Evolutionary conservation across 2,113 vertebrate genomes (phyloP), one percentile per base, ranked within the genome.

Genomic region (Labeo catla): DNA sequence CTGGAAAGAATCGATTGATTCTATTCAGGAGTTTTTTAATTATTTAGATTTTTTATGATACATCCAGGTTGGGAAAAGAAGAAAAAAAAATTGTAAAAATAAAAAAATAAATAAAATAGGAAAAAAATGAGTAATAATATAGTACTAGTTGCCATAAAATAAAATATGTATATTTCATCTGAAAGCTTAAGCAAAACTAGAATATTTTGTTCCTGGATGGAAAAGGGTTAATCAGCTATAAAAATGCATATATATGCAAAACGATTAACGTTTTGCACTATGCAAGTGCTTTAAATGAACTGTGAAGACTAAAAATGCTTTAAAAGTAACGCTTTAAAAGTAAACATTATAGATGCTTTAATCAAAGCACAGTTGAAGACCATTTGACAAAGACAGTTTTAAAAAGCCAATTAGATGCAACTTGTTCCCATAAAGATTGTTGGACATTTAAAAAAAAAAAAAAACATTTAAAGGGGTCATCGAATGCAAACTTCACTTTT

Each of bases 1-100:
- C 78, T 83, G 57, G 61, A 78, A 87, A 68, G 5, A 9, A 87
- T 87, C 15, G 39, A 76, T 87, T 12, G 47, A 6, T 43, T 54
- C 57, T 79, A 36, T 81, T 59, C 63, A 61, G 63, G 23, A 78
- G 52, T 16, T n/a, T 50, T 34, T 76, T 76, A 76, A 50, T 76
- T 5, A 76, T 76, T 76, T 34, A 50, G 7, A 21, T 43, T 52
- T 76, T 57, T 47, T 6, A 76, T 52, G 23, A 76, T 28, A 34
- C 73, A 23, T 76, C 23, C 47, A 34, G 74, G 23, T 21, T 23
- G 28, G 3, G 21, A 72, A 45, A 11, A 74, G 1, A 19, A n/a
- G 11, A 15, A 34, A 8, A 34, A 76, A 50, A 19, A 7, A 57
- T 39, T 7, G 6, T 57, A 8, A 59, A 6, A 3, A 8, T 39